Conservation (phyloP, 2,888 invertebrate species). For the Chorisops tibialis region DNA sequence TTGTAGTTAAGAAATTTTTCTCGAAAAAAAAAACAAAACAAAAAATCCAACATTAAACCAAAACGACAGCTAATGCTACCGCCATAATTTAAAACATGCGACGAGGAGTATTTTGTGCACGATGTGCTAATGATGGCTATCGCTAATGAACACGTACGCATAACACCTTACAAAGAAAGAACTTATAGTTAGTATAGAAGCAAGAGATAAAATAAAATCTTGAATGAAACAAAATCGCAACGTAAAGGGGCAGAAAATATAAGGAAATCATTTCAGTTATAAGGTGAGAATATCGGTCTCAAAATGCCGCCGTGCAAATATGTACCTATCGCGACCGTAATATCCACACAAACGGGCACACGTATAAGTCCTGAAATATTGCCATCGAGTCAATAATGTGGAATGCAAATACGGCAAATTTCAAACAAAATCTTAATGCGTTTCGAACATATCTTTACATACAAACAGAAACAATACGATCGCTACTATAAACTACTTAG, state of each 20-base stretch:
- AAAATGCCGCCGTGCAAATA: neutral
- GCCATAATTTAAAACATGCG: no score
- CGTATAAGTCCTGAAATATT: neutral
- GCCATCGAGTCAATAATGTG: slow-evolving; percentile 1
- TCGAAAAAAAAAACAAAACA: no score
- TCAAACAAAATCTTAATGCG: slow-evolving; percentile 27
- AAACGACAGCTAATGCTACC: no score
- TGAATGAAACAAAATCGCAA: no score
- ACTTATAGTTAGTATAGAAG: no score
- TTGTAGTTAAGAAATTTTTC: no score
- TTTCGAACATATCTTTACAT: slow-evolving; percentile 4
- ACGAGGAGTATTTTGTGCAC: neutral
- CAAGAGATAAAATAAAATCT: neutral
- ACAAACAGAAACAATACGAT: no score
- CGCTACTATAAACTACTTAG: no score
- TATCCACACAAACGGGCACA: no score
- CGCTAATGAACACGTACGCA: slow-evolving; percentile 21
- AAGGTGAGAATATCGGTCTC: neutral
- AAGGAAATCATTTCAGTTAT: slow-evolving; percentile 25
- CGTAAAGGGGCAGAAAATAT: slow-evolving; percentile 19
- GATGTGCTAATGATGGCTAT: slow-evolving; percentile 5
- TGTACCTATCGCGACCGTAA: neutral
- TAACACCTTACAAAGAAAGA: slow-evolving; percentile 28
- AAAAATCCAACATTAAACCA: no score
- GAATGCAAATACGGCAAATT: slow-evolving; percentile 30